phyloP scores from a whole-genome alignment of 2,797 vertebrate genomes.

The Borostomias antarcticus region DNA sequence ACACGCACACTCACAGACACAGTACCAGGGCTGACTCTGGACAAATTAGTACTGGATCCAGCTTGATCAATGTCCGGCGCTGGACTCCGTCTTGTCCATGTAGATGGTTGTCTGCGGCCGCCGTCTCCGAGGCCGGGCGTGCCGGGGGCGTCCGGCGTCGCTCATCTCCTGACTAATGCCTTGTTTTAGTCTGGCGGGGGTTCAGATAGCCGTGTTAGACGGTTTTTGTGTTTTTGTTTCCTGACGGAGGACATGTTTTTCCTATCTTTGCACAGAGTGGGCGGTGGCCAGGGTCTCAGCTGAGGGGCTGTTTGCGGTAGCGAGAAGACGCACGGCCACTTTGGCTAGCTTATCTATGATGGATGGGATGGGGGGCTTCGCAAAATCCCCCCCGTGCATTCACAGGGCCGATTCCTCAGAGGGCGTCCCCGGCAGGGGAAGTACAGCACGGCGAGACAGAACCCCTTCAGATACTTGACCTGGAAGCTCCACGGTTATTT shows the following conservation, averaged over 20 bases:
- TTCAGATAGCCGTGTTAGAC: conserved; percentile 69
- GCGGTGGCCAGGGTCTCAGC: conserved; percentile 39
- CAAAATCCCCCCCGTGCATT: conserved; percentile 66
- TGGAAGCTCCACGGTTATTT: neutral
- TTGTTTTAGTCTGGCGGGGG: conserved; percentile 69
- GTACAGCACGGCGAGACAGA: conserved; percentile 2
- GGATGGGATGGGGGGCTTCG: conserved; percentile 54
- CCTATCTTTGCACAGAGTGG: conserved; percentile 17
- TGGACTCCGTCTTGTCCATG: conserved; percentile 54
- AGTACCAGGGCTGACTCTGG: conserved; percentile 47
- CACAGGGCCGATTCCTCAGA: conserved; percentile 59
- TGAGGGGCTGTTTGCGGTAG: conserved; percentile 44
- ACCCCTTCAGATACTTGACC: neutral
- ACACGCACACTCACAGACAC: conserved; percentile 35
- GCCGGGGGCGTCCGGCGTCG: conserved; percentile 56
- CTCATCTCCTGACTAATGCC: conserved; percentile 74
- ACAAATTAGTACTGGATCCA: conserved; percentile 45
- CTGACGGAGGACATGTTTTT: conserved; percentile 46
- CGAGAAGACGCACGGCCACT: conserved; percentile 55
- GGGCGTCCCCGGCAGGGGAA: neutral
- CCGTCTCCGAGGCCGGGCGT: conserved; percentile 51
- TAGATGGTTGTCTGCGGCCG: conserved; percentile 65
- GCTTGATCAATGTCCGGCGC: conserved; percentile 60
- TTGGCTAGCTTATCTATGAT: conserved; percentile 64
- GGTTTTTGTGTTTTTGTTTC: conserved; percentile 56